Conservation (phyloP, 1,140 invertebrate species). For the Oscheius sp. region DNA sequence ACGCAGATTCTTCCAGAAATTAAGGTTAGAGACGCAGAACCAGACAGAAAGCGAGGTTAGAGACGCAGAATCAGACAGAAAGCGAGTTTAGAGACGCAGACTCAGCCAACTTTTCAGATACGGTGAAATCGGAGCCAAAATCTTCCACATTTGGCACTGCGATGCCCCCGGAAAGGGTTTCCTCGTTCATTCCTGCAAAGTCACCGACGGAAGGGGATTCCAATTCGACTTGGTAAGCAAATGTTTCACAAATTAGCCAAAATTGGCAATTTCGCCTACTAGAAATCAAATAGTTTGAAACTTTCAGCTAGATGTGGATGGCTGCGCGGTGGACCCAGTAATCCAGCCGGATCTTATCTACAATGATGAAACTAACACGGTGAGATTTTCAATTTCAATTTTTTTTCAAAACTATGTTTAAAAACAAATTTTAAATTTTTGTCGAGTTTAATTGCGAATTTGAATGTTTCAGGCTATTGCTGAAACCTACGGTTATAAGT, state of each 20-base stretch:
- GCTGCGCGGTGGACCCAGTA: constrained; percentile 55
- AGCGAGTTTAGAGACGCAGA: too few species aligned
- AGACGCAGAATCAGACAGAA: too few species aligned
- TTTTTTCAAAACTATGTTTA: too few species aligned
- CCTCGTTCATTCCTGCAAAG: constrained; percentile 55
- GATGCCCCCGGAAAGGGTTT: constrained; percentile 53
- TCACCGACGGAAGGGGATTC: constrained; percentile 53
- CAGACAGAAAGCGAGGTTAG: too few species aligned
- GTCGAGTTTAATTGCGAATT: too few species aligned
- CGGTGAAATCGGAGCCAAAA: constrained; percentile 57
- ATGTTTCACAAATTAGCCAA: too few species aligned
- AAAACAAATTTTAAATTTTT: too few species aligned
- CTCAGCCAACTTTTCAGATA: constrained; percentile 37
- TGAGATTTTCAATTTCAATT: too few species aligned
- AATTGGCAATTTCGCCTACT: background rate
- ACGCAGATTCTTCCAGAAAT: too few species aligned
- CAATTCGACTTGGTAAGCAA: constrained; percentile 52
- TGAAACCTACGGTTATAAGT: constrained; percentile 58
- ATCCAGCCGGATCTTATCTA: constrained; percentile 58
- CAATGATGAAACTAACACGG: constrained; percentile 34
- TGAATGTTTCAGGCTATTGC: constrained; percentile 47
- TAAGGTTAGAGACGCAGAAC: too few species aligned
- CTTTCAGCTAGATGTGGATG: constrained; percentile 52
- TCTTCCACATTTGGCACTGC: constrained; percentile 58
- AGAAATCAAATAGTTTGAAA: background rate